phyloP scores from a whole-genome alignment of 2,113 vertebrate species.

The Rhadina sibilatrix region DNA sequence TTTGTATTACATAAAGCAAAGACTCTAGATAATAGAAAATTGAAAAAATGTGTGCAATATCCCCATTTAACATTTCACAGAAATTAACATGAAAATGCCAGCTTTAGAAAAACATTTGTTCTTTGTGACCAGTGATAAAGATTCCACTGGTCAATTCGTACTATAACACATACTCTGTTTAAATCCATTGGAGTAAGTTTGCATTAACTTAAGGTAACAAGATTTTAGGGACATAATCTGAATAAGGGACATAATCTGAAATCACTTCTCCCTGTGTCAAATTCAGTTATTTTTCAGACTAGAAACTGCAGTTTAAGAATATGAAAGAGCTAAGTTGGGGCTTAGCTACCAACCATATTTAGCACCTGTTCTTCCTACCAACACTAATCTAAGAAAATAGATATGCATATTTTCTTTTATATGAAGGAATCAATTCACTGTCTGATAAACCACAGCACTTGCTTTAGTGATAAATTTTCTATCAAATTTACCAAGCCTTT shows the following conservation, averaged over 20 bases:
- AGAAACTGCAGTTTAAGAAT: neutral
- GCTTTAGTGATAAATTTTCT: neutral
- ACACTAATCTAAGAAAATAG: neutral
- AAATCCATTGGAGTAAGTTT: neutral
- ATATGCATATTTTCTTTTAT: neutral
- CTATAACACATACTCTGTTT: neutral
- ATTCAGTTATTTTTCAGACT: neutral
- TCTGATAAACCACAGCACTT: neutral
- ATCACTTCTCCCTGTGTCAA: neutral
- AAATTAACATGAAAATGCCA: neutral
- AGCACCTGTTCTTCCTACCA: neutral
- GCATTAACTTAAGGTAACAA: neutral
- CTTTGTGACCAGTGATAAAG: neutral
- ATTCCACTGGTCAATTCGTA: neutral
- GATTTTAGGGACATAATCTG: neutral
- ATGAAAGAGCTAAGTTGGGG: neutral
- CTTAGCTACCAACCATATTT: neutral
- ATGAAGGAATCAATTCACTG: neutral
- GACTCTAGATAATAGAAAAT: neutral
- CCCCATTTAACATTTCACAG: neutral
- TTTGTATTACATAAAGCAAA: neutral
- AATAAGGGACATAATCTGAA: neutral
- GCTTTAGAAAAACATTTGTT: neutral
- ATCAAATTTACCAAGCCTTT: neutral
- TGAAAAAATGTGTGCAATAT: neutral